phyloP scores from a whole-genome alignment of 2,797 vertebrate genomes.

The Merluccius polli region DNA sequence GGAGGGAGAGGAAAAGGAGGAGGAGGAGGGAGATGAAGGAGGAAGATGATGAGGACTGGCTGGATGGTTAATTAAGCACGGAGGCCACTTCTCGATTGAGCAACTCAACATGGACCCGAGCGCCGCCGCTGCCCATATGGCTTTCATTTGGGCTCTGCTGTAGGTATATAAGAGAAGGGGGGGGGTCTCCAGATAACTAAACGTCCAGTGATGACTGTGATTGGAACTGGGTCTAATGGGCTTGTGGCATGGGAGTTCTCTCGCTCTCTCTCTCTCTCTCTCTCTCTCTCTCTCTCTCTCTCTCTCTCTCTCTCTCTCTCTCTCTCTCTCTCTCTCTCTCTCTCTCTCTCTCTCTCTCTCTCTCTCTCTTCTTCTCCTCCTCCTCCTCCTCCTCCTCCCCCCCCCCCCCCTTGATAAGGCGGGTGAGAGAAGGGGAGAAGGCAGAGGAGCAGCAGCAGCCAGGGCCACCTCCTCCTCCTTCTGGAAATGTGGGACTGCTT shows the following conservation, averaged over 20 bases:
- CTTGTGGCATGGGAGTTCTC: slow-evolving; percentile 21
- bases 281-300: no score
- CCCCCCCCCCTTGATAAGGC: slow-evolving; percentile 1
- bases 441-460: slow-evolving; percentile 15
- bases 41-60: no score
- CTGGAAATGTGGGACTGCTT: slow-evolving; percentile 61
- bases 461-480: slow-evolving; percentile 29
- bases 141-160: slow-evolving; percentile 65
- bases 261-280: not conserved
- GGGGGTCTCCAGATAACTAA: slow-evolving; percentile 50
- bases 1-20: no score
- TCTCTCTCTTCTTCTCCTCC: no score
- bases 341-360: no score
- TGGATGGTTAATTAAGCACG: slow-evolving; percentile 25
- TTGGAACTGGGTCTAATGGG: slow-evolving; percentile 31
- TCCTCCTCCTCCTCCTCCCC: slow-evolving; percentile 23
- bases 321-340: no score
- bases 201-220: slow-evolving; percentile 34
- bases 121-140: slow-evolving; percentile 51
- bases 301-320: no score
- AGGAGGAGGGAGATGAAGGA: no score
- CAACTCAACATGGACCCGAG: slow-evolving; percentile 41
- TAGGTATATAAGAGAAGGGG: slow-evolving; percentile 52
- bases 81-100: slow-evolving; percentile 47
- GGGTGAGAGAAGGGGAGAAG: no score